phyloP scores from a whole-genome alignment of 2,797 vertebrate species.

The Xyrichtys novacula region DNA sequence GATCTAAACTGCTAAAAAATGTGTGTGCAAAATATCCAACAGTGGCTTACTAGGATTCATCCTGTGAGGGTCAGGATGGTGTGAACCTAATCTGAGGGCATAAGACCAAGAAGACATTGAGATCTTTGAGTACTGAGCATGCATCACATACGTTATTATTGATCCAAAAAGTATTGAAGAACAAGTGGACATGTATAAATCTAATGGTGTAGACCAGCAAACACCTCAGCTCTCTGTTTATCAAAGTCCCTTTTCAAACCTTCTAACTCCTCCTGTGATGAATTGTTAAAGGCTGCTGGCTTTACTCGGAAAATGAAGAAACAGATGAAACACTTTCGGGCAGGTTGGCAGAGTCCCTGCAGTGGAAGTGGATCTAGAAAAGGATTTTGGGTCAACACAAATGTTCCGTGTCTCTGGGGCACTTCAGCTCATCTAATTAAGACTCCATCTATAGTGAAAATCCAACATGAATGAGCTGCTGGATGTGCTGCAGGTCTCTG shows the following conservation, averaged over 20 bases:
- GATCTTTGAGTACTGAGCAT: too few relatives aligned
- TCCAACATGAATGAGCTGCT: slow-evolving; percentile 59
- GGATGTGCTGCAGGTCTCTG: slow-evolving; percentile 36
- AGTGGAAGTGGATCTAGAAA: slow-evolving; percentile 25
- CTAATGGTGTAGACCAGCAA: neutral
- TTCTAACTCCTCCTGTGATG: slow-evolving; percentile 13
- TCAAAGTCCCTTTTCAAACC: neutral
- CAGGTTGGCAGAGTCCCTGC: slow-evolving; percentile 35
- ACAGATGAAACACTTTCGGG: slow-evolving; percentile 14
- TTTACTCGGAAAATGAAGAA: slow-evolving; percentile 24
- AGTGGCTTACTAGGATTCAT: too few relatives aligned
- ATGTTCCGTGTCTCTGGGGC: slow-evolving; percentile 42
- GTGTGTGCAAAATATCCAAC: too few relatives aligned
- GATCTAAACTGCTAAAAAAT: too few relatives aligned
- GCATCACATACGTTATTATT: too few relatives aligned
- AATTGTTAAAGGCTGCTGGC: slow-evolving; percentile 17
- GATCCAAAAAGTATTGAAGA: too few relatives aligned
- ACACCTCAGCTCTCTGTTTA: slow-evolving; percentile 1
- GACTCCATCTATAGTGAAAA: slow-evolving; percentile 47
- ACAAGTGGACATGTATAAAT: too few relatives aligned
- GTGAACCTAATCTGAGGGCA: too few relatives aligned
- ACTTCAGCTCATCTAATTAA: slow-evolving; percentile 59
- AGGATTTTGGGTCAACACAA: slow-evolving; percentile 50
- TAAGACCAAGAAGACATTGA: too few relatives aligned
- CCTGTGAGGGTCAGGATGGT: too few relatives aligned